Conservation (phyloP, 2,797 vertebrate genomes). For the Eremophila alpestris region DNA sequence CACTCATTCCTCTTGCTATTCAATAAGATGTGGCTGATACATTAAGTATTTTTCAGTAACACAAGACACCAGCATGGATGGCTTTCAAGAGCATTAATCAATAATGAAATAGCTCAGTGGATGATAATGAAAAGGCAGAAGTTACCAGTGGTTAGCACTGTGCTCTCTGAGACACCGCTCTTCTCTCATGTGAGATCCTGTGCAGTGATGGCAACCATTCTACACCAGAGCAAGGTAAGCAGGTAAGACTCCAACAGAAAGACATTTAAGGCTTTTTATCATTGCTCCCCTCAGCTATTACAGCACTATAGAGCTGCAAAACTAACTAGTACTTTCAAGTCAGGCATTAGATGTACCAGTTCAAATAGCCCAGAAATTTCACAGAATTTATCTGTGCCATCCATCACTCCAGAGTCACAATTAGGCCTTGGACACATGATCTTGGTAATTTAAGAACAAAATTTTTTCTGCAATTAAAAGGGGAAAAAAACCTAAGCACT, state of each 20-base stretch:
- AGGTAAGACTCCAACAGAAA: background rate
- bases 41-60: background rate
- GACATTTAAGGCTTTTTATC: background rate
- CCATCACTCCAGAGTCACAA: background rate
- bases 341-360: background rate
- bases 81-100: slow-evolving; percentile 37
- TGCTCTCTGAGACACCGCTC: background rate
- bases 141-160: background rate
- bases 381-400: background rate
- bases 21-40: background rate
- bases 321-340: background rate
- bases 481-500: background rate
- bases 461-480: background rate
- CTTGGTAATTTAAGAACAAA: background rate
- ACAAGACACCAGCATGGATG: background rate
- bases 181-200: background rate
- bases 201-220: background rate
- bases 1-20: background rate
- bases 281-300: background rate
- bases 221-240: background rate
- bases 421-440: accelerated
- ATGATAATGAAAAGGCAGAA: slow-evolving; percentile 29
- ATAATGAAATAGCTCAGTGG: background rate
- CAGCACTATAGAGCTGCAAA: background rate
- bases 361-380: background rate